These are phyloP conservation scores for Epirrhoe tristata DNA, from an alignment of 2,888 invertebrate genomes.

Conservation along the genomic window DNA sequence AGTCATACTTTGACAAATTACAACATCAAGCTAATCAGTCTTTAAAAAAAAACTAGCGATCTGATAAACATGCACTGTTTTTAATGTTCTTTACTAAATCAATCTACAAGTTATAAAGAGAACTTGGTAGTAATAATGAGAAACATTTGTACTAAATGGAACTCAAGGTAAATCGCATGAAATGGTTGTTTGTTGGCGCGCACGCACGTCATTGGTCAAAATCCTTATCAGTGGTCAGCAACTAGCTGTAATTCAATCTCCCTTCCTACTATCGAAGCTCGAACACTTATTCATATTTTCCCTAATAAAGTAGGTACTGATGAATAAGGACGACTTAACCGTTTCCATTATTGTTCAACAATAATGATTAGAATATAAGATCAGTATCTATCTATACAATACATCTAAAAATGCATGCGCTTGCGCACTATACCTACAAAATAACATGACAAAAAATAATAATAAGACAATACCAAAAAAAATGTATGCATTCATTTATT, in stretches of 20 bases:
- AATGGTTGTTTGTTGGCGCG: constrained; percentile 9
- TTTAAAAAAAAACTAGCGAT: neutral
- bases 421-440: constrained; percentile 12
- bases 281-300: constrained; percentile 8
- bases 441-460: constrained; percentile 18
- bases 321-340: neutral
- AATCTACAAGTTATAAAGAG: neutral
- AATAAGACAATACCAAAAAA: constrained; percentile 21
- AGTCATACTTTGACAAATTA: constrained; percentile 13
- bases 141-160: constrained; percentile 9
- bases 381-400: neutral
- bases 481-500: constrained; percentile 28
- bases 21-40: constrained; percentile 11
- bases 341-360: neutral
- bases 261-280: constrained; percentile 9
- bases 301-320: neutral
- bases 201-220: constrained; percentile 19
- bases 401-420: constrained; percentile 20
- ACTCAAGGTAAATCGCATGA: constrained; percentile 14
- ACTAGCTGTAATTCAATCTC: constrained; percentile 6
- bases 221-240: constrained; percentile 14
- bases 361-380: no score
- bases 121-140: constrained; percentile 15
- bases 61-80: constrained; percentile 2
- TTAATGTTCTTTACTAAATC: neutral